Evolutionary conservation across 1,140 invertebrate genomes (phyloP).

Genomic region (Dinothrombium tinctorium): DNA sequence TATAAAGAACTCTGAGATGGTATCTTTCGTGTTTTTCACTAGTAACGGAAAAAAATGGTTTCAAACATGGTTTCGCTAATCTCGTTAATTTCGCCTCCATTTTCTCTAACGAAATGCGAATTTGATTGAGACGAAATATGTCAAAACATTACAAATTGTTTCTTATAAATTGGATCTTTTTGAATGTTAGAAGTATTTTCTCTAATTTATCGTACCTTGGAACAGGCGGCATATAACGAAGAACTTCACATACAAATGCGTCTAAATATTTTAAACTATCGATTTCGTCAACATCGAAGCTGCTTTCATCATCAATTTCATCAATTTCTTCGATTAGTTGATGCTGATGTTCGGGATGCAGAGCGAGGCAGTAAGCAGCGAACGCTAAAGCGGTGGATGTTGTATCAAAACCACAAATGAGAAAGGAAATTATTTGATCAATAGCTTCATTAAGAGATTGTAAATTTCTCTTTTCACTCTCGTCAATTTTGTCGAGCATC

Average conservation of each 20-base stretch:
- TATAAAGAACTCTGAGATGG: too few species aligned
- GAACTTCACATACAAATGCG: slow-evolving; percentile 14
- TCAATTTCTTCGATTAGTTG: slow-evolving; percentile 15
- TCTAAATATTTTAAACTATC: slow-evolving; percentile 14
- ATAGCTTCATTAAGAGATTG: too few species aligned
- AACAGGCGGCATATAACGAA: slow-evolving; percentile 6
- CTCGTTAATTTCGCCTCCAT: background rate
- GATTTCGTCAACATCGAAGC: slow-evolving; percentile 13
- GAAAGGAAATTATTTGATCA: slow-evolving; percentile 15
- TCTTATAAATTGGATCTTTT: too few species aligned
- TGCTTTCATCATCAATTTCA: slow-evolving; percentile 12
- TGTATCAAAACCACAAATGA: slow-evolving; percentile 17
- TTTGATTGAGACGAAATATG: background rate
- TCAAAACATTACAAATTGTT: background rate
- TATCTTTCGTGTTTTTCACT: too few species aligned
- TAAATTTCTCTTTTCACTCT: too few species aligned
- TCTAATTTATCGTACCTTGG: slow-evolving; percentile 1
- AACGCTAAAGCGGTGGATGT: slow-evolving; percentile 13
- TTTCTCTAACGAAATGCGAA: background rate
- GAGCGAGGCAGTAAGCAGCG: slow-evolving; percentile 13
- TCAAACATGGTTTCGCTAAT: too few species aligned
- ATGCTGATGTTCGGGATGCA: slow-evolving; percentile 13
- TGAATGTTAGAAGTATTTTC: too few species aligned
- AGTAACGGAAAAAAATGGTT: too few species aligned
- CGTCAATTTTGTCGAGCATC: too few species aligned